Percentiles rank a stretch among this genome's conserved stretches.
phyloP scores from a whole-genome alignment of 2,113 vertebrate species.

The Cairina moschata region DNA sequence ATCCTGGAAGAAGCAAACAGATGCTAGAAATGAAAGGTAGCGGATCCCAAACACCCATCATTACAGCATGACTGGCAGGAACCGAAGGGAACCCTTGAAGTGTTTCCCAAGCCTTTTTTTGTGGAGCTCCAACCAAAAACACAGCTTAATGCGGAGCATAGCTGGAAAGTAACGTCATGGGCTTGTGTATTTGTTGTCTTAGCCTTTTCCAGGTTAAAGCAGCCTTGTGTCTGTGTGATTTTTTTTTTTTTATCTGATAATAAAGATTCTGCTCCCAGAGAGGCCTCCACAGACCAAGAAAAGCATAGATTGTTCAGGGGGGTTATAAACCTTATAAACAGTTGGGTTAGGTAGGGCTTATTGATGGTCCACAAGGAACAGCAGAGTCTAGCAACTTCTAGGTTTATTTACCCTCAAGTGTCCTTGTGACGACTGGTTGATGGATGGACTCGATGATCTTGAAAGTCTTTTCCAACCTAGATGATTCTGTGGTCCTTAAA shows the following conservation, averaged over 20 bases:
- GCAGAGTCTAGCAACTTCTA: neutral
- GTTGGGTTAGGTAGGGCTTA: neutral
- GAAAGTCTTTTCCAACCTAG: neutral
- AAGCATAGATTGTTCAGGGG: neutral
- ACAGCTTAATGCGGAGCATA: neutral
- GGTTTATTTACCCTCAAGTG: neutral
- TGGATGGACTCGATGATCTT: neutral
- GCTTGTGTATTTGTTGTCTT: neutral
- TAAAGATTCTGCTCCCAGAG: neutral
- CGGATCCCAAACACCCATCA: neutral
- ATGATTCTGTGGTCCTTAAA: neutral
- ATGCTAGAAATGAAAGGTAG: neutral
- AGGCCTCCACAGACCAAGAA: neutral
- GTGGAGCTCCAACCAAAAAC: neutral
- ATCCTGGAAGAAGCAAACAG: constrained; percentile 8
- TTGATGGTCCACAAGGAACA: neutral
- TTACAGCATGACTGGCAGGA: neutral
- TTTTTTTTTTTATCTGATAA: neutral
- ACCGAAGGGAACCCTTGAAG: neutral
- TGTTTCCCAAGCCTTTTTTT: neutral
- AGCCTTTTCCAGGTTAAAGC: neutral
- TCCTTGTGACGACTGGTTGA: neutral
- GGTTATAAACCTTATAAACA: neutral
- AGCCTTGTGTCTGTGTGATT: neutral
- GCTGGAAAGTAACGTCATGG: neutral